Evolutionary conservation across 2,797 vertebrate genomes (phyloP), one percentile per base, ranked within the genome.

Genomic region (Lacerta agilis): DNA sequence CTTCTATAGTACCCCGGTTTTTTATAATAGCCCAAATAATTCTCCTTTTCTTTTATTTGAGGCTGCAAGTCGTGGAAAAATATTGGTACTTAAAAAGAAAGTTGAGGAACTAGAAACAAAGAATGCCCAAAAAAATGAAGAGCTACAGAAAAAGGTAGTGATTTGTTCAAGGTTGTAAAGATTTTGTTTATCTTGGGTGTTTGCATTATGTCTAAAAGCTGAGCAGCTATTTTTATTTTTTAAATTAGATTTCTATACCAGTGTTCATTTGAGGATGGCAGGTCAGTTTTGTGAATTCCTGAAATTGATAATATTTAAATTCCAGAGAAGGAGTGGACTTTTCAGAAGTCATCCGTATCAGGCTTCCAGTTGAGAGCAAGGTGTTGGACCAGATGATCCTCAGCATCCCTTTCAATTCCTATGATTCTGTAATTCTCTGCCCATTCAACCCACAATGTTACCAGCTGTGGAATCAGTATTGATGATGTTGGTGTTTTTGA

Each of bases 71-170:
- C 96, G 98, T 77, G 98, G 98, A 0, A 99, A 98, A 94, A 97
- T 99, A n/a, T 88, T 98, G 9, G 86, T 98, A 61, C 95, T 98
- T 41, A 98, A 97, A 95, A 98, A 97, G 95, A 98, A 98, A 84
- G 96, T 98, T 0, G 98, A 98, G 90, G 98, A 98, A 55, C 94
- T 99, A 1, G 98, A 99, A 88, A 96, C 97, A 27, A 97, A 98
- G 85, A 96, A 98, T 36, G 67, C 93, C 8, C 96, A 96, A 3
- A 97, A 96, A 95, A 95, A 97, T 86, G 93, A 96, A 84, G 97
- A 98, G 8, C 95, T 99, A 83, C 93, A 96, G 45, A 94, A 93
- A 84, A 98, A 97, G 97, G 98, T 98, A 83, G 15, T n/a, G 2
- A 61, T 90, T 87, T 86, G 2, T 69, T 13, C 1, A n/a, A 8